Base-by-base conservation (phyloP, 1,140 invertebrate species). In the Saccostrea glomerata region DNA sequence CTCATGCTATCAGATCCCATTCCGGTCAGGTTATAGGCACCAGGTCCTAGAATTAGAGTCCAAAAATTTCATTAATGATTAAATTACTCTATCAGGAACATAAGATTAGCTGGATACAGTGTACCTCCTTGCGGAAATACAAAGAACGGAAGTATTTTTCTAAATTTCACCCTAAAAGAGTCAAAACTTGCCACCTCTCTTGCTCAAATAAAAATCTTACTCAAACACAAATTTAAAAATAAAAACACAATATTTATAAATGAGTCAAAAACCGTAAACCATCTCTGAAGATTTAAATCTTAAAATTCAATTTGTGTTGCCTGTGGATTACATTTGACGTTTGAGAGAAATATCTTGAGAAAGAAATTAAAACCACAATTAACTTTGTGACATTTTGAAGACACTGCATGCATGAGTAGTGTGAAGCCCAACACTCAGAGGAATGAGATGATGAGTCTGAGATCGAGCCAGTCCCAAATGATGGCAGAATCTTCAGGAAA, bases 1-100 rank as follows among this genome's bases (percentile, higher is more conserved):
- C 93, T 86, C 92, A 95, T 93, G 87, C 93, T 94, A 30, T 95
- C 94, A 66, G 94, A 92, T 3, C 94, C 94, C 91, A 95, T 92
- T 36, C 95, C 94, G 82, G 91, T 87, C n/a, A 94, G 91, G 90
- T 94, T 95, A 88, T 95, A 95, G 5, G 93, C 89, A 17, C 94
- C 94, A 20, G 95, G 95, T 87, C 95, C 95, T 94, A 88, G 56
- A 90, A 88, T 12, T 47, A 9, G 20, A 63, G 58, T 63, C 58
- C 17, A 20, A 17, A 63, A 60, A 60, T 58, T 17, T 58, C 15
- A 58, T 17, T 58, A 17, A 36, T 36, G 2, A 36, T 36, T 47
- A 47, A 1, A 47, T 47, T 47, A 47, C 47, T 47, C 47, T 9
- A 47, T 47, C 47, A 3, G 47, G 47, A 47, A 47, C 9, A 2